Evolutionary conservation across 2,113 vertebrate genomes (phyloP), one percentile per base, ranked within the genome.

Genomic region (Ceyx cyanopectus): DNA sequence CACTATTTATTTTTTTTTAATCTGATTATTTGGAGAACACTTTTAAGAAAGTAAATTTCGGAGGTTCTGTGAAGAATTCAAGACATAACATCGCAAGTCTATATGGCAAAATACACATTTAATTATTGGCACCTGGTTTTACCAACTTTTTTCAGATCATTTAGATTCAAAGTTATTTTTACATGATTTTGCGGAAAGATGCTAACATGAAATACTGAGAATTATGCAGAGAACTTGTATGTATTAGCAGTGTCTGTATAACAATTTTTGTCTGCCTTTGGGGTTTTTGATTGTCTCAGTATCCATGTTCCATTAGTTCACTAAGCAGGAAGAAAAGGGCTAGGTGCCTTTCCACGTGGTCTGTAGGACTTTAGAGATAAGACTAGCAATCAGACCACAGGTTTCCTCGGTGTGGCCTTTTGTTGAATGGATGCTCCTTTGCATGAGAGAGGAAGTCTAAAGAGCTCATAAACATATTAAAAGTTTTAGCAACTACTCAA

Each of bases 301-400:
- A 57, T 7, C 26, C 6, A 2, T 5, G 43, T 51, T 62, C 17
- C 14, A 86, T 50, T 50, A 22, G 46, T 61, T 43, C 60, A 72
- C 51, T 30, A 37, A 93, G 65, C 29, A 92, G 30, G 74, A 68
- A 85, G 32, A 80, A 73, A 74, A 90, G 67, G 78, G 93, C 78
- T 40, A 30, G 15, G 51, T 62, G 23, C 21, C 66, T 78, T 76
- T 53, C 37, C 43, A 90, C 41, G 54, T 4, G 8, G 46, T 21
- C 90, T 43, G n/a, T 27, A 94, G 41, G 62, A 85, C 45, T 37
- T 67, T 7, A 77, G 56, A 92, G 26, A 29, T 83, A 87, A 88
- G 93, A 84, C 27, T 45, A 85, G 22, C 20, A 75, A 74, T 73
- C 61, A 78, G 72, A 80, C 77, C 66, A 53, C 19, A 80, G 77